A percentile compares a stretch with the other conserved stretches of the same genome.
These are phyloP conservation scores for Mesocentrotus franciscanus DNA, from an alignment of 53 echinoderm and acorn worm genomes.

Conservation along the genomic window DNA sequence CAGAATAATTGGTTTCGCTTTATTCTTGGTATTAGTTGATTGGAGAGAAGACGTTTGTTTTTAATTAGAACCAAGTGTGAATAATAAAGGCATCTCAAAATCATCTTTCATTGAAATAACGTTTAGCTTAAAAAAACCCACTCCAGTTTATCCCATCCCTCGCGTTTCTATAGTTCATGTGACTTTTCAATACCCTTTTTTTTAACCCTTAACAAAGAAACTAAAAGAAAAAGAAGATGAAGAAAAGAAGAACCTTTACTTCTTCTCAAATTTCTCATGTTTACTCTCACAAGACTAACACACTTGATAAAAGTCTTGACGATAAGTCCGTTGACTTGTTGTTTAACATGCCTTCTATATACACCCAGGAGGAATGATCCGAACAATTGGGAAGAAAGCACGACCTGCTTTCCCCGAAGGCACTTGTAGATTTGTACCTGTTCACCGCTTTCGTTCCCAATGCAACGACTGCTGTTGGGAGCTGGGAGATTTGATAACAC, in stretches of 20 bases:
- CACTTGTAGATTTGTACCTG: slow-evolving; percentile 68
- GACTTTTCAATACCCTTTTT: not conserved
- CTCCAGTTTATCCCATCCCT: not conserved
- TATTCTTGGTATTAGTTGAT: no score
- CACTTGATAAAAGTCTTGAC: slow-evolving; percentile 9
- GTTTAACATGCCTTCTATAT: not conserved
- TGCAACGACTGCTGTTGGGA: slow-evolving; percentile 45
- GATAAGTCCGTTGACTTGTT: slow-evolving; percentile 38
- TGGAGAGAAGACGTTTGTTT: no score
- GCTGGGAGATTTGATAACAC: slow-evolving; percentile 59
- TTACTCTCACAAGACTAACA: not conserved
- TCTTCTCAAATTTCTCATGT: not conserved
- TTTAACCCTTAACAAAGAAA: not conserved
- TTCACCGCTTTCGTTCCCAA: slow-evolving; percentile 2
- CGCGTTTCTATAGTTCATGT: not conserved
- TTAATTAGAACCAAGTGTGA: no score
- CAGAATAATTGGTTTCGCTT: no score
- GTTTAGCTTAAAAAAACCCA: no score
- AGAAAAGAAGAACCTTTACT: not conserved
- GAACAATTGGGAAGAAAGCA: slow-evolving; percentile 25
- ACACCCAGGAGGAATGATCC: not conserved
- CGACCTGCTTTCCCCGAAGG: slow-evolving; percentile 47
- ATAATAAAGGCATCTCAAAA: no score
- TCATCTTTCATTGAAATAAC: no score
- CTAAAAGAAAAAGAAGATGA: not conserved